Conservation (phyloP, 1,140 invertebrate genomes). For the Phymorhynchus buccinoides region DNA sequence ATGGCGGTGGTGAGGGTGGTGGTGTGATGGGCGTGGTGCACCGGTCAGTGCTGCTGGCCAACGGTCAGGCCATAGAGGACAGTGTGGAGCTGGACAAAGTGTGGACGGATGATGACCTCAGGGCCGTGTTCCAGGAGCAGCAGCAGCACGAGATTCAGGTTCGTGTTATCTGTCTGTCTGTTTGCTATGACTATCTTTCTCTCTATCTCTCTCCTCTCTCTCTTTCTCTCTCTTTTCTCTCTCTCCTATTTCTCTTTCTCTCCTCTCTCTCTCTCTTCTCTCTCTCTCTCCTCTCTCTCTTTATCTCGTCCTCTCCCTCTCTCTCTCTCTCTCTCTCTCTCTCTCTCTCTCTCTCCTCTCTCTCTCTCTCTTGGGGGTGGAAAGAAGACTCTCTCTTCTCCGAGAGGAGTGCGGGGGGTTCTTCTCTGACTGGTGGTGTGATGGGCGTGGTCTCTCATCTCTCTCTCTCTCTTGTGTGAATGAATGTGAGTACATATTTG, state of each 20-base stretch:
- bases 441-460: too few relatives aligned
- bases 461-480: too few relatives aligned
- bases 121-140: slow-evolving; percentile 7
- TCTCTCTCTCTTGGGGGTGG: too few relatives aligned
- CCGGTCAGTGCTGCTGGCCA: slow-evolving; percentile 37
- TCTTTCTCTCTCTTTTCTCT: not conserved
- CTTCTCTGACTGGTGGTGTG: too few relatives aligned
- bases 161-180: not conserved
- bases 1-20: not conserved
- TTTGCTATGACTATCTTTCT: not conserved
- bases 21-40: slow-evolving; percentile 29
- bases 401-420: too few relatives aligned
- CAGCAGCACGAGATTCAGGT: slow-evolving; percentile 37
- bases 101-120: slow-evolving; percentile 24
- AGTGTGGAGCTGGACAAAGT: slow-evolving; percentile 41
- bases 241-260: too few relatives aligned
- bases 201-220: not conserved
- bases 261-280: too few relatives aligned
- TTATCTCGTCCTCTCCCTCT: not conserved
- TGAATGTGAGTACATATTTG: too few relatives aligned
- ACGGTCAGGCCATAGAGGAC: slow-evolving; percentile 42
- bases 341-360: not conserved
- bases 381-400: too few relatives aligned
- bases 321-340: not conserved
- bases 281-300: too few relatives aligned